Conservation (phyloP, 2,888 invertebrate species). For the Globia sparganii region DNA sequence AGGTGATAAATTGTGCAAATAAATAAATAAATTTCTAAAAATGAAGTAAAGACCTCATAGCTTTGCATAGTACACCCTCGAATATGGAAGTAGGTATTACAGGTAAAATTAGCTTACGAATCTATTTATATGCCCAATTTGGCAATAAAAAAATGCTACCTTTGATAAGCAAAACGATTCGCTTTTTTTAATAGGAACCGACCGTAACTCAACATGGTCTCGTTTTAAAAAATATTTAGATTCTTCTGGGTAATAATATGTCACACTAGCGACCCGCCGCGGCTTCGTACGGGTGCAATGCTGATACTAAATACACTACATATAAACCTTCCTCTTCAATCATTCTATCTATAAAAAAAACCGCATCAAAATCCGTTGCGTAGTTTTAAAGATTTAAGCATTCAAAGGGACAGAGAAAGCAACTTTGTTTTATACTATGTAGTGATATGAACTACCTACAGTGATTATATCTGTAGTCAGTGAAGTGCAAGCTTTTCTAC, state of each 20-base stretch:
- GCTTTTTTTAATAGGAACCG: background rate
- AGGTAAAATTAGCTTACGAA: background rate
- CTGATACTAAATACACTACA: too few relatives aligned
- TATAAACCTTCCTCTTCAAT: too few relatives aligned
- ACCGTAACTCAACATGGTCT: background rate
- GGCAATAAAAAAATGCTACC: background rate
- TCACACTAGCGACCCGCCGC: too few relatives aligned
- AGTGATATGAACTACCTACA: background rate
- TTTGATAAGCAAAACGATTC: background rate
- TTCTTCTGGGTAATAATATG: background rate
- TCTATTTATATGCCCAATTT: background rate
- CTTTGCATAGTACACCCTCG: background rate
- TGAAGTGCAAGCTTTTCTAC: background rate
- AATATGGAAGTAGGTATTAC: background rate
- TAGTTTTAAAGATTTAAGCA: too few relatives aligned
- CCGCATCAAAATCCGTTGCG: too few relatives aligned
- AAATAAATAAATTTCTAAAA: too few relatives aligned
- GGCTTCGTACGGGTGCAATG: too few relatives aligned
- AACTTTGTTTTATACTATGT: too few relatives aligned
- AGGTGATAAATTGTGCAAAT: too few relatives aligned
- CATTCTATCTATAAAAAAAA: too few relatives aligned
- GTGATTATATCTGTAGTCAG: background rate
- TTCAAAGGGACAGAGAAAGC: too few relatives aligned
- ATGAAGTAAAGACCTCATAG: background rate
- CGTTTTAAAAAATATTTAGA: background rate